Evolutionary conservation across 92 coral and sea anemone species (phyloP).

Genomic region (Parazoanthus atlanticus): DNA sequence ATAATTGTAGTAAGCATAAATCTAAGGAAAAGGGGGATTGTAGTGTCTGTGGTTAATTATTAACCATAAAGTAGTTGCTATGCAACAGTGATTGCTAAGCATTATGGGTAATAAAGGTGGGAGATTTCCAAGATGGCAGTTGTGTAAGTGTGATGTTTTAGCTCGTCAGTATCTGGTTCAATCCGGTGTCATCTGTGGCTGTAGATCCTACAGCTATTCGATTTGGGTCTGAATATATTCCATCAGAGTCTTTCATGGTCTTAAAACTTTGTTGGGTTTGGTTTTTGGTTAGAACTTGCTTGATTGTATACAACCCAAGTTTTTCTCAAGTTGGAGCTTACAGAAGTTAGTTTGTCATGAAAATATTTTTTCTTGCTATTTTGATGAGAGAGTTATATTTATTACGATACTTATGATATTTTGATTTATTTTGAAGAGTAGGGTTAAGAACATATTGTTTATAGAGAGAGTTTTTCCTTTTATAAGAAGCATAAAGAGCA

Average conservation of each 20-base stretch:
- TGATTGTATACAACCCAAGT: neutral
- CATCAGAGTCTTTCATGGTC: constrained; percentile 34
- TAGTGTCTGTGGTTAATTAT: too few species aligned
- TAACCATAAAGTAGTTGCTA: too few species aligned
- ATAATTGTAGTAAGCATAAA: too few species aligned
- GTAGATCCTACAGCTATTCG: too few species aligned
- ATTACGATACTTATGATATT: constrained; percentile 18
- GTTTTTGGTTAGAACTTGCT: constrained; percentile 9
- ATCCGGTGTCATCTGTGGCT: too few species aligned
- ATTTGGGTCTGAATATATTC: constrained; percentile 35
- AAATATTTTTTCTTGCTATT: constrained; percentile 6
- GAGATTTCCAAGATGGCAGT: too few species aligned
- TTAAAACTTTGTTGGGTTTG: neutral
- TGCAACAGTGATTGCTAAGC: too few species aligned
- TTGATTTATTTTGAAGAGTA: constrained; percentile 18
- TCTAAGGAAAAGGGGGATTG: too few species aligned
- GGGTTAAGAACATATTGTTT: neutral
- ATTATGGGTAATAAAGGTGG: too few species aligned
- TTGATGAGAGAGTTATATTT: constrained; percentile 2
- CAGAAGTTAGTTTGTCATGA: constrained; percentile 34
- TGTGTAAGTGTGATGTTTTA: too few species aligned
- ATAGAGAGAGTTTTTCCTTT: neutral
- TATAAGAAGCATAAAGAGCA: neutral
- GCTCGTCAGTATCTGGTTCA: too few species aligned
- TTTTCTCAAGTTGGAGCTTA: neutral